Evolutionary conservation across 2,888 invertebrate genomes (phyloP).

Genomic region (Helicoverpa assulta): DNA sequence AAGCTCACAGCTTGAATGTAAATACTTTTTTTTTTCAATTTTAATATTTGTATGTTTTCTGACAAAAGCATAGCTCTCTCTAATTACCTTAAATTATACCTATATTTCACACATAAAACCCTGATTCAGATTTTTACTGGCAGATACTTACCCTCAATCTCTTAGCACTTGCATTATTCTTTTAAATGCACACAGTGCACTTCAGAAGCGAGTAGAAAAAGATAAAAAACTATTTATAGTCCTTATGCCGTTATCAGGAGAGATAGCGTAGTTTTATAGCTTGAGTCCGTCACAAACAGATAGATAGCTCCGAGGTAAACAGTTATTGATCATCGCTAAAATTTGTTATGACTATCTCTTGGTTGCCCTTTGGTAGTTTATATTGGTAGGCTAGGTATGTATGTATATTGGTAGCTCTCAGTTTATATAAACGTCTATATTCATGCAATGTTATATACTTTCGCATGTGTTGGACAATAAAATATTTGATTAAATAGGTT

Average conservation of each 20-base stretch:
- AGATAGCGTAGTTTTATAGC: conserved; percentile 53
- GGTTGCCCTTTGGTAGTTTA: background rate
- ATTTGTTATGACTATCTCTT: conserved; percentile 44
- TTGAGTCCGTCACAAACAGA: conserved; percentile 47
- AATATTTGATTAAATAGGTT: too few relatives aligned
- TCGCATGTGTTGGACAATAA: too few relatives aligned
- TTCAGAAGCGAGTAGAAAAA: conserved; percentile 38
- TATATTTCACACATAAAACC: too few relatives aligned
- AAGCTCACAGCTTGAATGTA: too few relatives aligned
- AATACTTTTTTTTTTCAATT: too few relatives aligned
- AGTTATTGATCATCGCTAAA: conserved; percentile 55
- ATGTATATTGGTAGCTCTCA: background rate
- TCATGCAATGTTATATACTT: too few relatives aligned
- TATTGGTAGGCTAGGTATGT: background rate
- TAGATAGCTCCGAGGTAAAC: conserved; percentile 37
- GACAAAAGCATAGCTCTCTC: too few relatives aligned
- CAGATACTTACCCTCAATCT: background rate
- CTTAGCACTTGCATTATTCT: background rate
- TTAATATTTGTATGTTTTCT: too few relatives aligned
- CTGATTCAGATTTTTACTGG: too few relatives aligned
- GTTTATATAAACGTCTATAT: too few relatives aligned
- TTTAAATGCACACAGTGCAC: conserved; percentile 21
- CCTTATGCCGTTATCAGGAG: conserved; percentile 37
- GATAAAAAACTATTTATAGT: conserved; percentile 57
- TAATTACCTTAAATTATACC: too few relatives aligned